Evolutionary conservation across 2,888 invertebrate genomes (phyloP).

Genomic region (Parelbella ahira): DNA sequence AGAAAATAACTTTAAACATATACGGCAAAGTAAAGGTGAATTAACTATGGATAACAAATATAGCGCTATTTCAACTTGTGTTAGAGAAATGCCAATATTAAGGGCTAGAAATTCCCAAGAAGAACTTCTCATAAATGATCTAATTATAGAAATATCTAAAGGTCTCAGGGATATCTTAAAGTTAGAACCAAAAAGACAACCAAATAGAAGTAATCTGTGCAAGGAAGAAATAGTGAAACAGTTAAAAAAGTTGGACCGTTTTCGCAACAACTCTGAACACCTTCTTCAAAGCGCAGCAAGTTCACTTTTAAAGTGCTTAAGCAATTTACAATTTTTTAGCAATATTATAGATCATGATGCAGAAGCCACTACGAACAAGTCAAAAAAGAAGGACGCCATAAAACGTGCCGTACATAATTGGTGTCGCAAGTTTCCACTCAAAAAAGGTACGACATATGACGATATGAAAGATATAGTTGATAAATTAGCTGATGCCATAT

Average conservation of each 20-base stretch:
- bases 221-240: slow-evolving; percentile 5
- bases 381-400: slow-evolving; percentile 26
- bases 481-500: slow-evolving; percentile 11
- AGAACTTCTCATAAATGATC: slow-evolving; percentile 16
- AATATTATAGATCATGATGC: neutral
- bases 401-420: slow-evolving; percentile 30
- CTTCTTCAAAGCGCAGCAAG: neutral
- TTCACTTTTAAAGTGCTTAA: slow-evolving; percentile 7
- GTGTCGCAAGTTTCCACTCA: slow-evolving; percentile 29
- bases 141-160: slow-evolving; percentile 7
- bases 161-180: slow-evolving; percentile 10
- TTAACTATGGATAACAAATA: slow-evolving; percentile 35
- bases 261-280: neutral
- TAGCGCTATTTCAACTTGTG: slow-evolving; percentile 35
- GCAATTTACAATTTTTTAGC: neutral
- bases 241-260: slow-evolving; percentile 3
- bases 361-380: neutral
- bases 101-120: slow-evolving; percentile 26
- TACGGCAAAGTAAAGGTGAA: slow-evolving; percentile 30
- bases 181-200: neutral
- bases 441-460: slow-evolving; percentile 18
- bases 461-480: slow-evolving; percentile 27
- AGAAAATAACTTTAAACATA: neutral
- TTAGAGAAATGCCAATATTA: slow-evolving; percentile 33
- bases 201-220: slow-evolving; percentile 4